Evolutionary conservation across 2,888 invertebrate species (phyloP).

Genomic region (Polietes domitor): DNA sequence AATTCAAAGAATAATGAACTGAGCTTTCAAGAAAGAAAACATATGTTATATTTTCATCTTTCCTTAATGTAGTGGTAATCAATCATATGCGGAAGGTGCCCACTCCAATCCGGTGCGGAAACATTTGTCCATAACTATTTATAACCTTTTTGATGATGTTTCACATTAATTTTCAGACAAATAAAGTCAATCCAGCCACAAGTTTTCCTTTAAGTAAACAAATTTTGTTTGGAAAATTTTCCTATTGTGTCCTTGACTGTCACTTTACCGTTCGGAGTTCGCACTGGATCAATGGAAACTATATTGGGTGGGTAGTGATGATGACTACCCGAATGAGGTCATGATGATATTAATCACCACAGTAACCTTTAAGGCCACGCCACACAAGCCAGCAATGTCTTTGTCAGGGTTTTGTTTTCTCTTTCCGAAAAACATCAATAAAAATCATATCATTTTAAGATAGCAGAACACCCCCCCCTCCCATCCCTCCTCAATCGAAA

Average conservation of each 20-base stretch:
- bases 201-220: background rate
- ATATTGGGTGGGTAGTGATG: conserved; percentile 17
- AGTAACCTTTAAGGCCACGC: conserved; percentile 46
- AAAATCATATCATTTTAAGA: background rate
- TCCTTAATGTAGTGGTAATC: no score
- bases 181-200: no score
- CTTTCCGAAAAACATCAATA: conserved; percentile 1
- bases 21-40: no score
- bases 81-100: no score
- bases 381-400: background rate
- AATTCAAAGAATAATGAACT: no score
- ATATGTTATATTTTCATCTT: no score
- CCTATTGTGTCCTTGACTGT: background rate
- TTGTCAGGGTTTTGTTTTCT: conserved; percentile 16
- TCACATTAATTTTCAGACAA: background rate
- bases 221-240: background rate
- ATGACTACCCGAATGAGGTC: conserved; percentile 55
- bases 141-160: no score
- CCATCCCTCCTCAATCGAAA: no score
- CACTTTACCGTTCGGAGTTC: background rate
- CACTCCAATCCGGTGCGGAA: no score
- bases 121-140: no score
- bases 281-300: background rate
- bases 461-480: background rate
- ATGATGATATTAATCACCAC: conserved; percentile 52